Conservation (phyloP, 2,113 vertebrate genomes). For the Ceratotherium simum region DNA sequence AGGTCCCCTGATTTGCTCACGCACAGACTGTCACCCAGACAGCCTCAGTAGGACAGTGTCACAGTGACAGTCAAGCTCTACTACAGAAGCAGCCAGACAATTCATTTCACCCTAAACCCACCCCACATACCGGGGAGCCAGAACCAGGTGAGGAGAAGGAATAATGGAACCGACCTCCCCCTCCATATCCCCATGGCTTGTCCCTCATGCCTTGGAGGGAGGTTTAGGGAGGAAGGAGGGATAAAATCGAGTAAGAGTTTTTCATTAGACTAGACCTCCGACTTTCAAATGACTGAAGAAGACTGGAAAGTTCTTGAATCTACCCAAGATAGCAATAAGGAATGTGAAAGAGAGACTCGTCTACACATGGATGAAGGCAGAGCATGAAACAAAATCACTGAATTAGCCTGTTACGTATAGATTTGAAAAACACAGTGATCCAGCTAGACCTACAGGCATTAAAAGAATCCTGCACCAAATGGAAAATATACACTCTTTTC, state of each 20-base stretch:
- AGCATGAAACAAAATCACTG: accelerated
- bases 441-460: too few species aligned
- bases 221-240: too few species aligned
- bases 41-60: background rate
- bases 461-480: background rate
- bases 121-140: accelerated
- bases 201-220: too few species aligned
- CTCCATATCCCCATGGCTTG: accelerated
- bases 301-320: background rate
- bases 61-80: background rate
- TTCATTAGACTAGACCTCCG: background rate
- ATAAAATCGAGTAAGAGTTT: background rate
- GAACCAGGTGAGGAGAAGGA: background rate
- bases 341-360: background rate
- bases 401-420: too few species aligned
- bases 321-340: background rate
- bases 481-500: accelerated
- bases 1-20: too few species aligned
- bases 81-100: background rate
- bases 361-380: background rate
- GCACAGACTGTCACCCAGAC: background rate
- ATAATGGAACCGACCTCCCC: too few species aligned
- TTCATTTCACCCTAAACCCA: background rate
- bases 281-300: background rate
- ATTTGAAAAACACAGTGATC: background rate